Evolutionary conservation across 2,113 vertebrate species (phyloP), one percentile per base, ranked within the genome.

Genomic region (Ia io): DNA sequence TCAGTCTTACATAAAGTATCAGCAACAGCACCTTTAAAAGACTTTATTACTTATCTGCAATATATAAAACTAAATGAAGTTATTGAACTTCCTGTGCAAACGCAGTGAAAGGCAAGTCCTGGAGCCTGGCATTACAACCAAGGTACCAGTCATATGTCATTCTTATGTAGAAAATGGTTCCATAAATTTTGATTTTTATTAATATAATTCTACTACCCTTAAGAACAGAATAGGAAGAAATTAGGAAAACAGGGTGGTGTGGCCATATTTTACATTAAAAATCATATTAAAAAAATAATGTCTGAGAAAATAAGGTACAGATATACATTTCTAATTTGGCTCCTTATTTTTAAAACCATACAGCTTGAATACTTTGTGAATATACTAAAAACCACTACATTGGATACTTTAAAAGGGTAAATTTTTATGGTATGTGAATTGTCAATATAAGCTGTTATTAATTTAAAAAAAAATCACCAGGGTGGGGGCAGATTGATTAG

Each of bases 341-440:
- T 92, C 4, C 76, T 56, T 92, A 69, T 56, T 88, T 79, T 88
- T 76, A 67, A 63, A 92, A 49, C 59, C 9, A 61, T 61, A 14
- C 42, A 90, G 73, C 69, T 18, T 78, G 73, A 67, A 13, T 79
- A 53, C 44, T 92, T 92, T 67, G 28, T 84, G 35, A 77, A 37
- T 67, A 73, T 70, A 65, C 42, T 79, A 65, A 89, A 82, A 96
- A 51, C 20, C 10, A 69, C 44, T 86, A 32, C 28, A 44, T 25
- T 80, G 20, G n/a, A 35, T 28, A 85, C 32, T 90, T 92, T 77
- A 22, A 93, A 78, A 87, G 65, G 30, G 28, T 78, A 49, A 77
- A 53, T 92, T 95, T 95, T 88, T 96, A 51, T 90, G 51, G 30
- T 93, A 70, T 73, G 6, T 95, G 88, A 91, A 61, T 84, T 91